These are phyloP conservation scores for Melikaiella ostensackeni DNA, from an alignment of 2,888 invertebrate genomes.

Conservation along the genomic window DNA sequence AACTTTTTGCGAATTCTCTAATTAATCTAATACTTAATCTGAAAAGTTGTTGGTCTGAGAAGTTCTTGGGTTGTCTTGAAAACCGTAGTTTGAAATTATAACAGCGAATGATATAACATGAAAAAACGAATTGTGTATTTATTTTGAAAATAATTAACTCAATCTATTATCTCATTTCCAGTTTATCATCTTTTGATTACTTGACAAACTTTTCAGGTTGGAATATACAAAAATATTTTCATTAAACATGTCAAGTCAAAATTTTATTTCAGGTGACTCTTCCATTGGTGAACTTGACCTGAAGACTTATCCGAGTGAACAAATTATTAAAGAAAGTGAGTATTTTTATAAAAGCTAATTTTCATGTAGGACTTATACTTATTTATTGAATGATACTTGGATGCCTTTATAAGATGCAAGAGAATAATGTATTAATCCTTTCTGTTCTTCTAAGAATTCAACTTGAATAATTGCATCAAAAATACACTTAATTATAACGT, in stretches of 20 bases:
- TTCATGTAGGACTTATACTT: background rate
- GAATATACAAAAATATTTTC: background rate
- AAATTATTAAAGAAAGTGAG: conserved; percentile 92
- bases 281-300: conserved; percentile 79
- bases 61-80: background rate
- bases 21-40: background rate
- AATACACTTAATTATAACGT: background rate
- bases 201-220: conserved; percentile 1
- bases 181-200: background rate
- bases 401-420: background rate
- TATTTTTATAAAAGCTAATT: conserved; percentile 59
- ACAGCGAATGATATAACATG: background rate
- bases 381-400: background rate
- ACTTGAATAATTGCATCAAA: background rate
- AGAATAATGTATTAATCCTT: background rate
- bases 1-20: background rate
- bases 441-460: background rate
- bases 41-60: background rate
- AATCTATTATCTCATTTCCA: background rate
- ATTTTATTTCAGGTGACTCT: conserved; percentile 48
- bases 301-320: conserved; percentile 87
- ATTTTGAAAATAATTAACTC: background rate
- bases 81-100: background rate
- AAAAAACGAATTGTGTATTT: background rate
- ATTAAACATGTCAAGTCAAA: background rate